Percentiles rank a stretch among this genome's conserved stretches.
Conservation (phyloP, 2,888 invertebrate genomes). For the Venusia cambrica region DNA sequence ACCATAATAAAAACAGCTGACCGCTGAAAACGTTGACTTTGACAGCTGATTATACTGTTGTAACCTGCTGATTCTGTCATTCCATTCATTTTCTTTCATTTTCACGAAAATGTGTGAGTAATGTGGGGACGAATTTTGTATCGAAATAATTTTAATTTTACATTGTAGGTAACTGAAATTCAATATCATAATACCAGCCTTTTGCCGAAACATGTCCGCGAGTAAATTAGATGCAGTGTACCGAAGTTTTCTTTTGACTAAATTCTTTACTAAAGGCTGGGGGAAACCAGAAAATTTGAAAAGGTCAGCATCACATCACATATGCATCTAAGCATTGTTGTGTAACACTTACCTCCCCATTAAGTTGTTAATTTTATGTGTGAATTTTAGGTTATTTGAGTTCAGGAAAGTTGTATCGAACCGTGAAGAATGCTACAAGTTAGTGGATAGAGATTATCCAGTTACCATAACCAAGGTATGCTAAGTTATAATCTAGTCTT, state of each 20-base stretch:
- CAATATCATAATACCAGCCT: constrained; percentile 29
- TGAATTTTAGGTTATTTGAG: constrained; percentile 89
- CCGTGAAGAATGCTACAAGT: constrained; percentile 89
- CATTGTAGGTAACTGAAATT: constrained; percentile 30
- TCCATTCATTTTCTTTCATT: constrained; percentile 32
- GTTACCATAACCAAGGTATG: constrained; percentile 91
- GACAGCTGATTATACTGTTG: too few species aligned
- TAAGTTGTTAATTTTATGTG: constrained; percentile 15
- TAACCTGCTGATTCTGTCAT: too few species aligned
- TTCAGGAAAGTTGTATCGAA: constrained; percentile 93
- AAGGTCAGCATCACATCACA: constrained; percentile 78
- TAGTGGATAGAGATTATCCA: constrained; percentile 91
- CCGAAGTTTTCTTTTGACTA: constrained; percentile 91
- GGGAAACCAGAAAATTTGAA: constrained; percentile 95
- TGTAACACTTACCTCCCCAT: constrained; percentile 30
- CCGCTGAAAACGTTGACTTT: too few species aligned
- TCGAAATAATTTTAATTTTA: constrained; percentile 26
- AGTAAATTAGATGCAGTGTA: constrained; percentile 90
- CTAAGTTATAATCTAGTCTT: not conserved
- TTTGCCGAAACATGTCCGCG: constrained; percentile 73
- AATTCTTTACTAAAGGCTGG: constrained; percentile 98
- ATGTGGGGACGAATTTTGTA: constrained; percentile 43
- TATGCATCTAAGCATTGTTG: constrained; percentile 30
- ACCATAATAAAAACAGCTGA: too few species aligned
- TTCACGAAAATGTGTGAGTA: constrained; percentile 52